These are phyloP conservation scores for Protobothrops flavoviridis DNA, from an alignment of 2,113 vertebrate genomes.

Conservation along the genomic window DNA sequence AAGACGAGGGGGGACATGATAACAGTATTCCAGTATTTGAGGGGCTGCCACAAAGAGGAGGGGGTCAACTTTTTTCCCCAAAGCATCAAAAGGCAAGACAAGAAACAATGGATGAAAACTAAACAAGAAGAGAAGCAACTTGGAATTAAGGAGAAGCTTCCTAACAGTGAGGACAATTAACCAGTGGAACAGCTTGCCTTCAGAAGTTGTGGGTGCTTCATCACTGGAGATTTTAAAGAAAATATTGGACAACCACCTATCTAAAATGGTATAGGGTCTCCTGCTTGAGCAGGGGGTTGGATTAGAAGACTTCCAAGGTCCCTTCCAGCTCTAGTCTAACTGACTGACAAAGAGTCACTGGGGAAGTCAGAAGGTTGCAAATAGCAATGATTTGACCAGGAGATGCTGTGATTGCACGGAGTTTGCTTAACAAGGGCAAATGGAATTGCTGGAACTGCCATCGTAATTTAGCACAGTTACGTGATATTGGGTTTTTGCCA, in stretches of 20 bases:
- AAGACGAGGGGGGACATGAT: no score
- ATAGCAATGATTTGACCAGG: neutral
- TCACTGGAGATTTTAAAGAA: no score
- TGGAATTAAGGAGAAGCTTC: no score
- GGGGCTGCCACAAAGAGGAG: no score
- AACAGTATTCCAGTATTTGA: no score
- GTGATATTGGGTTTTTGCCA: neutral
- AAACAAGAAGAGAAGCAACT: no score
- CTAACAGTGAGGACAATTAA: no score
- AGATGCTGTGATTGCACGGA: neutral
- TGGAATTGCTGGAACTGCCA: neutral
- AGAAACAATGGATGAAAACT: no score
- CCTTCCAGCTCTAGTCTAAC: neutral
- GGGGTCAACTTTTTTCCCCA: no score
- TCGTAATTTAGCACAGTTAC: neutral
- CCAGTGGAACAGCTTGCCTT: neutral
- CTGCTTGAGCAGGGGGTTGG: neutral
- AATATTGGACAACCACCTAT: no score
- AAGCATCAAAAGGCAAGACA: no score
- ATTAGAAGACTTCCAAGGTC: neutral
- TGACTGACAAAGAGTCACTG: neutral
- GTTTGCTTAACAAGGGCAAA: neutral
- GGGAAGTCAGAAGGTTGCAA: neutral
- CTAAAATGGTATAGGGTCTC: neutral
- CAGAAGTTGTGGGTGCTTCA: neutral